A percentile compares a stretch with the other conserved stretches of the same genome.
Conservation (phyloP, 2,888 invertebrate species). For the Subacronicta megacephala region DNA sequence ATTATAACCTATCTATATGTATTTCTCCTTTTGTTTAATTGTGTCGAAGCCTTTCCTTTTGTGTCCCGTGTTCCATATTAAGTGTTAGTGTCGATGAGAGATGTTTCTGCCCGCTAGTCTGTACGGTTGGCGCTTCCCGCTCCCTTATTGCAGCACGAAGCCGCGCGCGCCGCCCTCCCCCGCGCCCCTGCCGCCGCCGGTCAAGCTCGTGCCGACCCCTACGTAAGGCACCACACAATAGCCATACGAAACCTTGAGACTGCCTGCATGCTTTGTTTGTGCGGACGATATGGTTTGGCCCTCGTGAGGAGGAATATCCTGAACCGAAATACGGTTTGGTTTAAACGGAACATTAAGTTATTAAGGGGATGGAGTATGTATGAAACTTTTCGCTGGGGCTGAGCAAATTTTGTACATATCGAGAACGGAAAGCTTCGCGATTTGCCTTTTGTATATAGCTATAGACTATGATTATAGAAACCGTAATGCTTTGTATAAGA, state of each 20-base stretch:
- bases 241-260: conserved; percentile 69
- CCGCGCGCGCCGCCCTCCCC: conserved; percentile 94
- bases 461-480: conserved; percentile 49
- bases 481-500: conserved; percentile 55
- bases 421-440: conserved; percentile 68
- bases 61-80: conserved; percentile 61
- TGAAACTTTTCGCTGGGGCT: conserved; percentile 71
- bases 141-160: conserved; percentile 98
- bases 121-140: conserved; percentile 98
- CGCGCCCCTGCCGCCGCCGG: conserved; percentile 94
- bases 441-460: conserved; percentile 69
- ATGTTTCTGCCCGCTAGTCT: conserved; percentile 93
- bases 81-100: conserved; percentile 89
- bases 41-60: conserved; percentile 53
- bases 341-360: conserved; percentile 43
- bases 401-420: conserved; percentile 77
- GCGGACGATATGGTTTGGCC: conserved; percentile 77
- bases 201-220: conserved; percentile 93
- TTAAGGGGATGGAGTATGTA: conserved; percentile 53
- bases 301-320: conserved; percentile 62
- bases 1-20: conserved; percentile 57
- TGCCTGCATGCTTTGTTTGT: conserved; percentile 87
- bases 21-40: conserved; percentile 57
- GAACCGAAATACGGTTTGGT: conserved; percentile 46
- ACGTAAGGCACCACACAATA: conserved; percentile 88